Evolutionary conservation across 2,113 vertebrate genomes (phyloP), one percentile per base, ranked within the genome.

Genomic region (Corydoras maculifer): DNA sequence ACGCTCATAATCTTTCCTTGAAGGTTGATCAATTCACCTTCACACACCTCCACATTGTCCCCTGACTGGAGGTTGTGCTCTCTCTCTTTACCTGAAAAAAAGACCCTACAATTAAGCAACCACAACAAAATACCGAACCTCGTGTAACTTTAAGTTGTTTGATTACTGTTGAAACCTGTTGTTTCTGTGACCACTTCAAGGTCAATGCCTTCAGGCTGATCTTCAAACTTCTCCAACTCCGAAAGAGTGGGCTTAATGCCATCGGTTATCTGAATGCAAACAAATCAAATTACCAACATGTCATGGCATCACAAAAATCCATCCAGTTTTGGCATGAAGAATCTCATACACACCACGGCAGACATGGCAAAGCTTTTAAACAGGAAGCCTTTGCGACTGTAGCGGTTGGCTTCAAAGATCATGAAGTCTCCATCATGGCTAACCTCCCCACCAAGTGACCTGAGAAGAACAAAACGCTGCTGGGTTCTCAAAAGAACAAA

Each of bases 291-390:
- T 29, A 43, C 5, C n/a, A 6, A 12, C 30, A 13, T 15, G 57
- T 25, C 30, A 55, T 13, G 12, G 7, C 2, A 25, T 2, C 3
- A 13, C 3, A 10, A 35, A 57, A 35, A 15, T 51, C 18, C 11
- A 35, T 25, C 4, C 13, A 35, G 55, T 2, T 1, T 25, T 25
- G 18, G 18, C 18, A 25, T 25, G 18, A 25, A 2, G 18, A 25
- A 25, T 1, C 18, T 25, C 18, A 25, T 8, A 31, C 93, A 92
- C 80, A 98, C 96, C 92, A 98, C 96, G 0, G 95, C 96, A 0
- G 94, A 95, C 94, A 98, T 98, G 65, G 96, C 94, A 1, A 98
- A 98, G 83, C 94, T 97, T 88, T 98, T 98, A 78, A 98, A 98
- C n/a, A 98, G 87, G 80, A 98, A 98, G 0, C 96, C 96, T 76